A percentile compares a stretch with the other conserved stretches of the same genome.
Conservation (phyloP, 2,888 invertebrate genomes). For the Eilema depressum region DNA sequence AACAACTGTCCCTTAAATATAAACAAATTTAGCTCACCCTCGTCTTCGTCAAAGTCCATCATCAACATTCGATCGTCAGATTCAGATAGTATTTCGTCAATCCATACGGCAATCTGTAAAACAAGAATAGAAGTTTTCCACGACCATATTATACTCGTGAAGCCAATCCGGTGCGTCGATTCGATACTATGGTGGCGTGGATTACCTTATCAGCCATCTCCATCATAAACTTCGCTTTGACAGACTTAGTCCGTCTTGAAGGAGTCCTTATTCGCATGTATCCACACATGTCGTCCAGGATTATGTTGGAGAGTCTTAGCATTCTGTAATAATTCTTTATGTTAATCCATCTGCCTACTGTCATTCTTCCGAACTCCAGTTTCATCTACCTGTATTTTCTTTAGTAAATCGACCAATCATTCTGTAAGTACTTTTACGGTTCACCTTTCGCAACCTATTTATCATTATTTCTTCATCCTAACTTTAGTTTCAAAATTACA, state of each 20-base stretch:
- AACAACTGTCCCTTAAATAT: constrained; percentile 62
- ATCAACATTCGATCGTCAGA: constrained; percentile 82
- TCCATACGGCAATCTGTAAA: constrained; percentile 78
- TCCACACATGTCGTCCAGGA: constrained; percentile 71
- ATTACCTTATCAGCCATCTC: constrained; percentile 81
- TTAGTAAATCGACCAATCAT: too few relatives aligned
- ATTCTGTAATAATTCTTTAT: constrained; percentile 59
- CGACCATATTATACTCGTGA: background rate
- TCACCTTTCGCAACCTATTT: too few relatives aligned
- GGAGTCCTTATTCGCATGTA: constrained; percentile 70
- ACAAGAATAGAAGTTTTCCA: constrained; percentile 3
- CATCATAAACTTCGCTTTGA: constrained; percentile 76
- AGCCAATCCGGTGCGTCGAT: background rate
- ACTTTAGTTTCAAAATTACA: background rate
- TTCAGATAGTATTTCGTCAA: constrained; percentile 78
- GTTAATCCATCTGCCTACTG: background rate
- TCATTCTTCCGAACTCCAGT: too few relatives aligned
- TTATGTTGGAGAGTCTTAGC: constrained; percentile 76
- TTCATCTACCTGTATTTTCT: too few relatives aligned
- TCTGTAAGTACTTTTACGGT: too few relatives aligned
- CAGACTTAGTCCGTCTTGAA: constrained; percentile 61
- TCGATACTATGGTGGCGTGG: background rate
- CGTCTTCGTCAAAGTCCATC: constrained; percentile 84
- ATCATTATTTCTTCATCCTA: too few relatives aligned
- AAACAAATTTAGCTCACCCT: constrained; percentile 65